Conservation (phyloP, 1,140 invertebrate species). For the Anastrepha ludens region DNA sequence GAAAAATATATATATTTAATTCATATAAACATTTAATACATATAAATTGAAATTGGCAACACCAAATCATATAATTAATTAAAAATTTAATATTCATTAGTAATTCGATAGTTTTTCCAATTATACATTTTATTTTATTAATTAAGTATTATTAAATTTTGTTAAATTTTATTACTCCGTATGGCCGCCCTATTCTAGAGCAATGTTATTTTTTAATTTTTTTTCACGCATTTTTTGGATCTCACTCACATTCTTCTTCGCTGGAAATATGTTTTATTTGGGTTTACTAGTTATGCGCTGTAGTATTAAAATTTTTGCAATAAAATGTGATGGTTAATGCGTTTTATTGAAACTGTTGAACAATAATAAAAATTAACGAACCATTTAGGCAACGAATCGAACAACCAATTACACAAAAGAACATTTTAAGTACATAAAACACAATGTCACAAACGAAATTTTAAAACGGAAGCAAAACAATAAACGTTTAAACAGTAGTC, state of each 20-base stretch:
- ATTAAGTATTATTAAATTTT: too few relatives aligned
- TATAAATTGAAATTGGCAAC: too few relatives aligned
- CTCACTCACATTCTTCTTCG: slow-evolving; percentile 5
- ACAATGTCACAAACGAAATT: neutral
- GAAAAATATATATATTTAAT: too few relatives aligned
- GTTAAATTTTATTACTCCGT: too few relatives aligned
- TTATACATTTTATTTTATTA: neutral
- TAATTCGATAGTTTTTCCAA: too few relatives aligned
- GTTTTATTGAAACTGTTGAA: slow-evolving; percentile 30
- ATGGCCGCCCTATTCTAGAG: neutral
- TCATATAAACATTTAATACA: too few relatives aligned
- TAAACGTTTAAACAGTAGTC: too few relatives aligned
- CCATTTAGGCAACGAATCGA: neutral
- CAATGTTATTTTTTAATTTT: neutral
- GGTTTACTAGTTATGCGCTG: neutral
- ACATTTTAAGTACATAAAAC: slow-evolving; percentile 12
- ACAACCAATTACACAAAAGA: slow-evolving; percentile 39
- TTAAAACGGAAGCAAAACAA: slow-evolving; percentile 13
- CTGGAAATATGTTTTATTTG: neutral
- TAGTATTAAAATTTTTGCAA: neutral
- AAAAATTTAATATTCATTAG: too few relatives aligned
- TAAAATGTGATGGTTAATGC: slow-evolving; percentile 28
- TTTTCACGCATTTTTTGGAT: neutral
- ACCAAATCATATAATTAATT: too few relatives aligned
- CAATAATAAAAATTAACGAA: slow-evolving; percentile 40